These are phyloP conservation scores for Copidosoma aretas DNA, from an alignment of 2,888 invertebrate genomes.

Conservation along the genomic window DNA sequence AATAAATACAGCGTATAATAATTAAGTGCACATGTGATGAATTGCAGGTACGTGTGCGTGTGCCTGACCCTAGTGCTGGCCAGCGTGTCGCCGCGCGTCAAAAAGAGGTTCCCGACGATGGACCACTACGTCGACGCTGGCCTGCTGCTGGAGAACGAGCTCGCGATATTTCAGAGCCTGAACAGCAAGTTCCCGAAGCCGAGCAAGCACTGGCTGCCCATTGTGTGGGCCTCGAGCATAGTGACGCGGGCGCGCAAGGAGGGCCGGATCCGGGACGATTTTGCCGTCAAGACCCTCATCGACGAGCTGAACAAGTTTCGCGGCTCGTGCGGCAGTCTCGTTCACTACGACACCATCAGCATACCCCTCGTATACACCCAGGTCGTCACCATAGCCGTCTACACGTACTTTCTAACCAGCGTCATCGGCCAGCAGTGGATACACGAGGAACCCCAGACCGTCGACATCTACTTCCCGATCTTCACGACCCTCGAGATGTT, in stretches of 20 bases:
- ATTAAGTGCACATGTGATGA: constrained; percentile 9
- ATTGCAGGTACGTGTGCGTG: constrained; percentile 72
- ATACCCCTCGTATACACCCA: constrained; percentile 67
- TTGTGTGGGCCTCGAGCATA: constrained; percentile 91
- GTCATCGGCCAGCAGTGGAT: constrained; percentile 91
- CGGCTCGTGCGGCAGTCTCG: constrained; percentile 63
- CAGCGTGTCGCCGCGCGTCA: constrained; percentile 86
- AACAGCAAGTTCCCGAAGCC: constrained; percentile 83
- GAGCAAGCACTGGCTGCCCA: constrained; percentile 89
- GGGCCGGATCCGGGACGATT: constrained; percentile 87
- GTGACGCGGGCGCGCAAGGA: constrained; percentile 89
- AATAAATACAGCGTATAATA: background rate
- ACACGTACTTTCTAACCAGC: constrained; percentile 88
- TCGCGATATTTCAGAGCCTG: constrained; percentile 77
- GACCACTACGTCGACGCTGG: constrained; percentile 86
- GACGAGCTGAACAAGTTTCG: constrained; percentile 70
- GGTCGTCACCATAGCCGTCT: constrained; percentile 91
- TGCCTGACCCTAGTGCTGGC: constrained; percentile 87
- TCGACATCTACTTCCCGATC: constrained; percentile 88
- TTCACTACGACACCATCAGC: constrained; percentile 66
- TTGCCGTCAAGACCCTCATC: constrained; percentile 87
- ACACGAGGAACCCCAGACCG: constrained; percentile 65
- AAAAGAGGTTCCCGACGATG: constrained; percentile 85
- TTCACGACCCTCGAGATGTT: constrained; percentile 89
- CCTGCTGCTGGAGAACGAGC: constrained; percentile 81